Evolutionary conservation across 2,888 invertebrate species (phyloP), one percentile per base, ranked within the genome.

Genomic region (Synergus gifuensis): DNA sequence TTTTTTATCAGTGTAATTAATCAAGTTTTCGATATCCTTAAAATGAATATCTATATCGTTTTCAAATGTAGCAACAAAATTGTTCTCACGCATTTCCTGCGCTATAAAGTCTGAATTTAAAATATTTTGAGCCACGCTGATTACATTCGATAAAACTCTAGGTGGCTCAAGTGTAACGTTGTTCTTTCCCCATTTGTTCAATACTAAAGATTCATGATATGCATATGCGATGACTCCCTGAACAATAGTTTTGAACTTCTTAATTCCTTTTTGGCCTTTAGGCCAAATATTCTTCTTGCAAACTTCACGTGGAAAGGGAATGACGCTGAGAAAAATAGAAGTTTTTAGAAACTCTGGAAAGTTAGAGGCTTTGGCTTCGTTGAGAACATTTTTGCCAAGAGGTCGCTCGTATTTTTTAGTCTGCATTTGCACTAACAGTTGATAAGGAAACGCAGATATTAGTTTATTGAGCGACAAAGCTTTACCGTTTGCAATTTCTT

Each of bases 61-160:
- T 16, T 69, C 12, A 9, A 69, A 69, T 46, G 22, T 46, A 0
- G n/a, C 16, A 1, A 69, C 5, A 14, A 22, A 69, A 69, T 69
- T 69, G 12, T 16, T 46, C 16, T 69, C 46, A 11, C 46, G 18
- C 14, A 69, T 46, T 11, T 69, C 46, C 14, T 69, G 69, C 2
- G 22, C 0, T 14, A 69, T 46, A 46, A 28, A 49, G 22, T 69
- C 28, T 1, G 69, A 69, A 14, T 69, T 44, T 46, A 69, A 22
- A 28, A 69, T 28, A 69, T 69, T 69, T 49, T 69, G 69, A n/a
- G 46, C 22, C 22, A 44, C 69, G 22, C 69, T 69, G 46, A 73
- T 73, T 28, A 54, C 69, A 73, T 73, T 73, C 9, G 69, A 54
- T 0, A 73, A 36, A 4, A 49, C 49, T 11, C 4, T 36, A 36